These are phyloP conservation scores for Anisognathus igniventris DNA, from an alignment of 2,797 vertebrate species.

Conservation along the genomic window DNA sequence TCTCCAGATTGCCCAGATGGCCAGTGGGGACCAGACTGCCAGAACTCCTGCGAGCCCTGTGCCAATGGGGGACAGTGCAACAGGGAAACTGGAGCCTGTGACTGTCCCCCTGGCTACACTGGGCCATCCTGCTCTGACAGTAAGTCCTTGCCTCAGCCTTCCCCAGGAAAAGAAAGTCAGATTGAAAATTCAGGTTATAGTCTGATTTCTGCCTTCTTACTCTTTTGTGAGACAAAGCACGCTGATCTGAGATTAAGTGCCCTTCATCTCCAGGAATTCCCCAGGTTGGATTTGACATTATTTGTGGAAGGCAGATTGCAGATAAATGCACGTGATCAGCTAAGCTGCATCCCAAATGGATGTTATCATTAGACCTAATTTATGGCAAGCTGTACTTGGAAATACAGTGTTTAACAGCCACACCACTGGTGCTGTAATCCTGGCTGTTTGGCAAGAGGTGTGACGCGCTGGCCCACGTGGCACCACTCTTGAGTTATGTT, in stretches of 20 bases:
- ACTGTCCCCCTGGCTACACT: conserved; percentile 73
- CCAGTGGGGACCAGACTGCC: conserved; percentile 74
- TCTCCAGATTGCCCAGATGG: conserved; percentile 72
- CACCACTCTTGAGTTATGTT: background rate
- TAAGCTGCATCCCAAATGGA: background rate
- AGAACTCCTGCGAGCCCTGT: conserved; percentile 65
- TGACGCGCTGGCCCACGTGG: background rate
- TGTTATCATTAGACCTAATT: background rate
- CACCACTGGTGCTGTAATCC: background rate
- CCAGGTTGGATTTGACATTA: background rate
- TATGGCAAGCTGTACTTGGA: background rate
- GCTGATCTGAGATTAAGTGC: background rate
- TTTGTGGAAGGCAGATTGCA: background rate
- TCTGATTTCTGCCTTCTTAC: background rate
- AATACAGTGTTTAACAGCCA: background rate
- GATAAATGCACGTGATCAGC: background rate
- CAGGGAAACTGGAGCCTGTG: conserved; percentile 69
- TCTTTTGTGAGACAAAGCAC: background rate
- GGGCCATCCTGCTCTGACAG: conserved; percentile 61
- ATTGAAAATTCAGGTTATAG: background rate
- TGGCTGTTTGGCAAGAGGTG: background rate
- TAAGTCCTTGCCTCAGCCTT: conserved; percentile 40
- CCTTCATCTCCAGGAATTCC: background rate
- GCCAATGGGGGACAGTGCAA: conserved; percentile 72
- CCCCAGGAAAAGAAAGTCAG: background rate